Base-by-base conservation (phyloP, 2,113 vertebrate species). In the Cyprinodon variegatus region DNA sequence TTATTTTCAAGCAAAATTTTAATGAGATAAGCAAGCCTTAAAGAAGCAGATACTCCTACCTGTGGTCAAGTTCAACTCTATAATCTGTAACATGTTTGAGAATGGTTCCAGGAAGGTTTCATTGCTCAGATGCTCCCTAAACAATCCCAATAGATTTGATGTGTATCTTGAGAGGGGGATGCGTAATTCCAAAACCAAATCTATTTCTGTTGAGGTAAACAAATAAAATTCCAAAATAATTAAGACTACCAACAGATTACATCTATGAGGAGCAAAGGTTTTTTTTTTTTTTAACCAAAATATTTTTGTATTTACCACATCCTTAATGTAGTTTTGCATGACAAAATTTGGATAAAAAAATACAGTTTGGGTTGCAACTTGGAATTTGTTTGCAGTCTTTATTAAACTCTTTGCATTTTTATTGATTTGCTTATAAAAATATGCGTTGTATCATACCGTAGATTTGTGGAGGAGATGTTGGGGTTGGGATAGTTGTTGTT, bases 321-420 rank as follows among this genome's bases (percentile, higher is more conserved):
- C 41, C 41, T 3, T 41, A 41, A 41, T 41, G 29, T 29, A 29
- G 29, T 29, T 29, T 29, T 60, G n/a, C n/a, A 74, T 22, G 85
- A 63, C 82, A 13, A 15, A 17, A 39, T 48, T 68, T 48, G 73
- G 65, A 68, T 45, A 40, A 37, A 29, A 29, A 29, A 29, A 29
- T 29, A 29, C 29, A 29, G 29, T 29, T 29, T 29, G 29, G 1
- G 29, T 29, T 29, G 29, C 29, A 29, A 29, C 29, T 29, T 29
- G 29, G 29, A 29, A 29, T 29, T 29, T 29, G 29, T 29, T 29
- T 29, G 29, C 29, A 29, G 29, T 29, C 29, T 1, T 29, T 1
- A 29, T 29, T 29, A 29, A 29, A 41, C 4, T 6, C 9, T 41
- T 41, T 41, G 4, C 41, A 4, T 6, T 3, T 41, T 9, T 6